phyloP scores from a whole-genome alignment of 2,888 invertebrate species.

The Globia sparganii region DNA sequence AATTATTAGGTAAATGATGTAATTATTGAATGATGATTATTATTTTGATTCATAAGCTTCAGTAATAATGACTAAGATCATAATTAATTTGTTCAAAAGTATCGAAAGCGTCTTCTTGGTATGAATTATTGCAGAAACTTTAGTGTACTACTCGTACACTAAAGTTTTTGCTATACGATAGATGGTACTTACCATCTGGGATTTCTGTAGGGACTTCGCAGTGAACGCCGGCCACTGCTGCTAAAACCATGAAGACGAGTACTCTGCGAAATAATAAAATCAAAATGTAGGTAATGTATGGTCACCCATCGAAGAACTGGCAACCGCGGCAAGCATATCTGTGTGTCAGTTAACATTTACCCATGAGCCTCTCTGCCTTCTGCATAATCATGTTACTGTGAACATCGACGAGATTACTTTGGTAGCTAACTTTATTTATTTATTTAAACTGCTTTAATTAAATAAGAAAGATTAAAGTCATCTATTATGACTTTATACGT shows the following conservation, averaged over 20 bases:
- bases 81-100: neutral
- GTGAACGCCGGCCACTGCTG: conserved; percentile 27
- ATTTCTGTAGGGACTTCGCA: neutral
- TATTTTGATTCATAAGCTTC: neutral
- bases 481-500: neutral
- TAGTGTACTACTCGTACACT: too few relatives aligned
- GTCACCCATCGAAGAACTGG: neutral
- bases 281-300: neutral
- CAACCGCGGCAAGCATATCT: neutral
- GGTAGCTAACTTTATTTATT: neutral
- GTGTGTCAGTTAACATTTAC: neutral
- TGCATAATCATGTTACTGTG: conserved; percentile 14
- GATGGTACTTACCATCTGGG: conserved; percentile 46
- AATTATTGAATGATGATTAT: too few relatives aligned
- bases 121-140: conserved; percentile 15
- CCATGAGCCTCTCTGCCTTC: neutral
- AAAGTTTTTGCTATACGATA: too few relatives aligned
- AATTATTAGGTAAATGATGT: too few relatives aligned
- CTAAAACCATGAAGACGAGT: conserved; percentile 29
- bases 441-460: neutral
- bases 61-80: conserved; percentile 4
- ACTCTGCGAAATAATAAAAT: conserved; percentile 42
- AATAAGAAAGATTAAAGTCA: neutral
- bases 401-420: conserved; percentile 14
- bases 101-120: neutral